phyloP scores from a whole-genome alignment of 2,113 vertebrate genomes.

The Erinaceus europaeus region DNA sequence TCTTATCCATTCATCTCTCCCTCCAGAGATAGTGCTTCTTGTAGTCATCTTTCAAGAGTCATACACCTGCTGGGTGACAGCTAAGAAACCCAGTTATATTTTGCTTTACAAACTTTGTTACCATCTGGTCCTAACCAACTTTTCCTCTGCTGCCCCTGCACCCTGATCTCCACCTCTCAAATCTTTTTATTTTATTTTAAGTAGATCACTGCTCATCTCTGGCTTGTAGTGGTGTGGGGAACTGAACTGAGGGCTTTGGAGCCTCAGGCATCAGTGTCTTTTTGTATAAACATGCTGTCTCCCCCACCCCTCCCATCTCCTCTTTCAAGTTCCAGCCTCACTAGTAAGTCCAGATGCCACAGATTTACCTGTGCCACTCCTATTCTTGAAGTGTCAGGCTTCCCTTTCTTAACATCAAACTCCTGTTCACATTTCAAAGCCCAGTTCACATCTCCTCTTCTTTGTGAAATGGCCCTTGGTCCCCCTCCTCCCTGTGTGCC shows the following conservation, averaged over 20 bases:
- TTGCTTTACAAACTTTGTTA: not conserved
- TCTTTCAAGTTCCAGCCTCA: not conserved
- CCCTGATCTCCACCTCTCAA: no score
- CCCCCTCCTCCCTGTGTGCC: not conserved
- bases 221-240: no score
- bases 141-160: not conserved
- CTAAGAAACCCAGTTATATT: not conserved
- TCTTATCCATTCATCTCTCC: not conserved
- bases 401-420: not conserved
- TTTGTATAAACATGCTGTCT: no score
- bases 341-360: not conserved
- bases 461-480: not conserved
- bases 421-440: not conserved
- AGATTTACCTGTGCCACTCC: not conserved
- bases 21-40: not conserved
- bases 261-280: no score
- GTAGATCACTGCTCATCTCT: no score
- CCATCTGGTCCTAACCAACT: not conserved
- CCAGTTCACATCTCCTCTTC: not conserved
- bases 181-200: no score
- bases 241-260: no score
- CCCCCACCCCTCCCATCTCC: fast-evolving
- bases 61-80: not conserved
- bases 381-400: not conserved
- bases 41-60: not conserved